A percentile compares a stretch with the other conserved stretches of the same genome.
Evolutionary conservation across 2,797 vertebrate species (phyloP).

Genomic region (Chaunax sp.): DNA sequence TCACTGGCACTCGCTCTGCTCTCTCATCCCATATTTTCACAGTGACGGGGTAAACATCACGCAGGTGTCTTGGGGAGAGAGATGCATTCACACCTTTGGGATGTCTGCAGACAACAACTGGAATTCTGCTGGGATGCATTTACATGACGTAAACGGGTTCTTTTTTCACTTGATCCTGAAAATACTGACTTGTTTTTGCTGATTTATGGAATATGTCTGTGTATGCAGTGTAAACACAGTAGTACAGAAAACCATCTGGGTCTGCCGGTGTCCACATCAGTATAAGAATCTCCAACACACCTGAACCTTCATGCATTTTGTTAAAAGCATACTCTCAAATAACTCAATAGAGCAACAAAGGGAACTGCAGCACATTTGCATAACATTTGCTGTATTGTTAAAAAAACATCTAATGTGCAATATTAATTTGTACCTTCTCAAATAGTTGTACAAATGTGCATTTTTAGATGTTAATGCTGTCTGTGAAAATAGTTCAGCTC

Average conservation of each 20-base stretch:
- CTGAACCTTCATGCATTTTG: background rate
- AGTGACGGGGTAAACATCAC: background rate
- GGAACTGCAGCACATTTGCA: conserved; percentile 18
- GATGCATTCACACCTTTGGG: background rate
- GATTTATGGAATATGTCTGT: too few species aligned
- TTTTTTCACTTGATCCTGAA: background rate
- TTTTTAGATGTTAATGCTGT: conserved; percentile 21
- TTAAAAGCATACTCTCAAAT: conserved; percentile 20
- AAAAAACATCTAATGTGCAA: conserved; percentile 27
- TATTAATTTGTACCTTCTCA: conserved; percentile 21
- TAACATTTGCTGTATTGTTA: conserved; percentile 27
- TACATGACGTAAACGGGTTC: background rate
- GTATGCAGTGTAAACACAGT: too few species aligned
- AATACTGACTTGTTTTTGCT: background rate
- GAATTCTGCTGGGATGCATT: background rate
- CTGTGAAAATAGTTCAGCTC: conserved; percentile 12
- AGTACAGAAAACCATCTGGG: too few species aligned
- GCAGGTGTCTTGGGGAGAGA: background rate
- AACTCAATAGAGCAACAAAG: conserved; percentile 26
- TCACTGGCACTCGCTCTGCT: background rate
- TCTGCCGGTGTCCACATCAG: background rate
- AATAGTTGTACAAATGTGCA: conserved; percentile 24
- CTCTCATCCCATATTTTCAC: background rate
- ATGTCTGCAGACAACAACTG: background rate
- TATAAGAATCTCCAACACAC: background rate